A percentile compares a stretch with the other conserved stretches of the same genome.
Conservation (phyloP, 2,797 vertebrate species). For the Anas bernieri region DNA sequence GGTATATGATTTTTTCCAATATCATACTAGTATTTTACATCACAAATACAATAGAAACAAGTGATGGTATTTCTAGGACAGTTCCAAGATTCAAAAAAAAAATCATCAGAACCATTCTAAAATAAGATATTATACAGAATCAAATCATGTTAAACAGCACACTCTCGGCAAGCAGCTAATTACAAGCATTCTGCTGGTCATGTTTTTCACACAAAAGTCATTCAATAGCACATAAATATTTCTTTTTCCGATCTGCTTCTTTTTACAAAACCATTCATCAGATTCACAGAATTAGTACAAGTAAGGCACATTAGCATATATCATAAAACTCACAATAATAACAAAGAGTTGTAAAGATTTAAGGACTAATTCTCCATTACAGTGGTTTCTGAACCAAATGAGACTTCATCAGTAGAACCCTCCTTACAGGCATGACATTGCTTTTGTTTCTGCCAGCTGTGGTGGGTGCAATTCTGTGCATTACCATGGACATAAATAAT, state of each 20-base stretch:
- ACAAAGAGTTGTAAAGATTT: constrained; percentile 64
- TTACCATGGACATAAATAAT: constrained; percentile 28
- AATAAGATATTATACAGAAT: constrained; percentile 76
- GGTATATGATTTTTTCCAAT: constrained; percentile 51
- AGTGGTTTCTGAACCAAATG: constrained; percentile 23
- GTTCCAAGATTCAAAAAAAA: constrained; percentile 71
- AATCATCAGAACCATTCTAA: constrained; percentile 75
- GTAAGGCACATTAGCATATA: constrained; percentile 82
- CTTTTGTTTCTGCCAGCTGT: not conserved
- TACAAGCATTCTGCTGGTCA: constrained; percentile 81
- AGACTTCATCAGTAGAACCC: constrained; percentile 38
- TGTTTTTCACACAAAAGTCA: constrained; percentile 77
- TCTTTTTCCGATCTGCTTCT: constrained; percentile 71
- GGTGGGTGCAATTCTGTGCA: constrained; percentile 44
- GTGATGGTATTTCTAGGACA: constrained; percentile 63
- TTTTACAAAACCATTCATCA: constrained; percentile 80
- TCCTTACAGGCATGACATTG: not conserved
- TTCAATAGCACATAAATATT: constrained; percentile 81
- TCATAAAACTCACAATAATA: constrained; percentile 77
- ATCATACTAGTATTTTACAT: constrained; percentile 71
- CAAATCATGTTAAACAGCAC: constrained; percentile 75
- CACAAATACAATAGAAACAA: constrained; percentile 70
- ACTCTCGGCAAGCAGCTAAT: constrained; percentile 78
- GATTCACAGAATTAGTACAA: constrained; percentile 80
- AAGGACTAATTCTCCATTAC: constrained; percentile 63